A percentile compares a stretch with the other conserved stretches of the same genome.
These are phyloP conservation scores for Rhamphomyia laevipes DNA, from an alignment of 2,888 invertebrate species.

Conservation along the genomic window DNA sequence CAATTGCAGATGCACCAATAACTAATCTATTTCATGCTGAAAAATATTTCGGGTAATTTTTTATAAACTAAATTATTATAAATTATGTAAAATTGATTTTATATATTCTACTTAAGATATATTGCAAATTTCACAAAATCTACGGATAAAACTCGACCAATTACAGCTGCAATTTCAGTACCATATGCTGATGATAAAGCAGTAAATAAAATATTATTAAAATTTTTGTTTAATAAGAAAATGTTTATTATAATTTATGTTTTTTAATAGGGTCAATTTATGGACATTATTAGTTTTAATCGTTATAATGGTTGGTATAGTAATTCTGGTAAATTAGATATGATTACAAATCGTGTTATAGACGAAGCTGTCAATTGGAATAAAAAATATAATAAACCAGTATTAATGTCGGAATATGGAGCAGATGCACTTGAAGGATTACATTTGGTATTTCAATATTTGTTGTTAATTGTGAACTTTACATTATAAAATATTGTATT, in stretches of 20 bases:
- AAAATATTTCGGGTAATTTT: conserved; percentile 72
- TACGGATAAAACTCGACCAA: conserved; percentile 70
- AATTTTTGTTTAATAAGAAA: not conserved
- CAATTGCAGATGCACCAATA: conserved; percentile 87
- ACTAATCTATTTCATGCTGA: conserved; percentile 56
- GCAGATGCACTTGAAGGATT: conserved; percentile 87
- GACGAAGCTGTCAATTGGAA: conserved; percentile 73
- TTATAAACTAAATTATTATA: too few species aligned
- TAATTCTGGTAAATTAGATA: conserved; percentile 67
- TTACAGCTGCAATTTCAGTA: conserved; percentile 69
- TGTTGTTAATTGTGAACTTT: not conserved
- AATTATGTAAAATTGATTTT: not conserved
- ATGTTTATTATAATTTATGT: not conserved
- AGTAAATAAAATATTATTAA: conserved; percentile 35
- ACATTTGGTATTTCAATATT: conserved; percentile 59
- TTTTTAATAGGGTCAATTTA: conserved; percentile 52
- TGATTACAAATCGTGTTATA: conserved; percentile 58
- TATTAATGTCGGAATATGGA: conserved; percentile 92
- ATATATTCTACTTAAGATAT: conserved; percentile 44
- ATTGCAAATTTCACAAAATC: conserved; percentile 65
- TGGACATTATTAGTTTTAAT: conserved; percentile 91
- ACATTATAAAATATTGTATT: too few species aligned
- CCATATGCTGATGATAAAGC: conserved; percentile 49
- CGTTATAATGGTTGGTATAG: conserved; percentile 96
- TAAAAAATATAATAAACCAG: conserved; percentile 69